Percentiles rank a stretch among this genome's conserved stretches.
Conservation (phyloP, 2,888 invertebrate genomes). For the Sylvicola cinctus region DNA sequence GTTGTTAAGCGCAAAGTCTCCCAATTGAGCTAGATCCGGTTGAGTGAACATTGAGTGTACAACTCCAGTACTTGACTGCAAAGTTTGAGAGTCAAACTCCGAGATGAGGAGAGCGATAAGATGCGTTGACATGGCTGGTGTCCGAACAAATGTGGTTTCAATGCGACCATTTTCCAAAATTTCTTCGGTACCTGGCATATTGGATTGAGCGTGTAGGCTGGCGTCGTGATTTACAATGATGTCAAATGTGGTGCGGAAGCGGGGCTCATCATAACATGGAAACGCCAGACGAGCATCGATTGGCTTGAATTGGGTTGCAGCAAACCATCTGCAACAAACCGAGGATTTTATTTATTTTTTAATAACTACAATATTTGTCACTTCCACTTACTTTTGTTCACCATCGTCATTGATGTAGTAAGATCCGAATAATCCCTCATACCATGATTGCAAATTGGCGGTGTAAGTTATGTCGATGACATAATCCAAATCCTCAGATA, state of each 20-base stretch:
- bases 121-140: constrained; percentile 51
- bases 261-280: constrained; percentile 47
- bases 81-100: constrained; percentile 24
- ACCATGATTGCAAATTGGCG: too few species aligned
- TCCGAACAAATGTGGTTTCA: constrained; percentile 18
- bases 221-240: constrained; percentile 16
- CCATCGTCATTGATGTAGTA: constrained; percentile 29
- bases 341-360: too few species aligned
- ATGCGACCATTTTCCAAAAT: background rate
- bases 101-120: constrained; percentile 59
- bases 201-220: constrained; percentile 17
- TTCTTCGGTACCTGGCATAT: constrained; percentile 25
- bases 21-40: constrained; percentile 15
- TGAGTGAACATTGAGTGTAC: constrained; percentile 17
- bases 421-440: too few species aligned
- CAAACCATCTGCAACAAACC: too few species aligned
- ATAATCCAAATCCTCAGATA: too few species aligned
- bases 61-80: constrained; percentile 6
- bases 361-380: too few species aligned
- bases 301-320: constrained; percentile 46
- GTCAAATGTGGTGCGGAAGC: constrained; percentile 43
- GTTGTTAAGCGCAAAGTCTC: too few species aligned
- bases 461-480: too few species aligned
- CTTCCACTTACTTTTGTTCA: constrained; percentile 30
- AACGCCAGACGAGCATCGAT: constrained; percentile 45